Evolutionary conservation across 2,888 invertebrate genomes (phyloP).

Genomic region (Pammene aurita): DNA sequence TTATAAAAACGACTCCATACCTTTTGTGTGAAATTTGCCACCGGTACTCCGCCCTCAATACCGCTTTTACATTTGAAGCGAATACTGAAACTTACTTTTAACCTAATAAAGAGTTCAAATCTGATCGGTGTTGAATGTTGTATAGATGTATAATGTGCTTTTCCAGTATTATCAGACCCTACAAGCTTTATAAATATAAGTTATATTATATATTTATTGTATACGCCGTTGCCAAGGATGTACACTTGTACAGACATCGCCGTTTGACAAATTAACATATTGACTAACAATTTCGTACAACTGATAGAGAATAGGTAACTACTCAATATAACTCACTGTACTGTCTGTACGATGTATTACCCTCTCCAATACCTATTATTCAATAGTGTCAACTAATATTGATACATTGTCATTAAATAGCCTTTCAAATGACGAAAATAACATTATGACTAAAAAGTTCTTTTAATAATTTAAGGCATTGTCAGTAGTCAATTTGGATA

Average conservation of each 20-base stretch:
- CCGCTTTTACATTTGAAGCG: background rate
- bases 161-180: slow-evolving; percentile 38
- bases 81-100: background rate
- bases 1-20: too few relatives aligned
- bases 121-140: slow-evolving; percentile 23
- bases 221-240: slow-evolving; percentile 19
- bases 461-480: background rate
- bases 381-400: background rate
- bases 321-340: too few relatives aligned
- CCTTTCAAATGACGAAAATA: background rate
- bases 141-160: slow-evolving; percentile 21
- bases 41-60: too few relatives aligned
- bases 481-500: background rate
- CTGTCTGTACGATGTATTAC: background rate
- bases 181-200: slow-evolving; percentile 30
- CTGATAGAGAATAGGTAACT: too few relatives aligned
- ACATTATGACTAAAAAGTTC: background rate
- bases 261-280: background rate
- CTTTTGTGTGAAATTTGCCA: too few relatives aligned
- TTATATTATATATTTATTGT: slow-evolving; percentile 16
- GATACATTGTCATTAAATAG: slow-evolving; percentile 1
- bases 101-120: slow-evolving; percentile 32
- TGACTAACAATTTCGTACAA: background rate
- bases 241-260: slow-evolving; percentile 1
- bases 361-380: background rate